A percentile compares a stretch with the other conserved stretches of the same genome.
These are phyloP conservation scores for Apotomis turbidana DNA, from an alignment of 2,888 invertebrate genomes.

Conservation along the genomic window DNA sequence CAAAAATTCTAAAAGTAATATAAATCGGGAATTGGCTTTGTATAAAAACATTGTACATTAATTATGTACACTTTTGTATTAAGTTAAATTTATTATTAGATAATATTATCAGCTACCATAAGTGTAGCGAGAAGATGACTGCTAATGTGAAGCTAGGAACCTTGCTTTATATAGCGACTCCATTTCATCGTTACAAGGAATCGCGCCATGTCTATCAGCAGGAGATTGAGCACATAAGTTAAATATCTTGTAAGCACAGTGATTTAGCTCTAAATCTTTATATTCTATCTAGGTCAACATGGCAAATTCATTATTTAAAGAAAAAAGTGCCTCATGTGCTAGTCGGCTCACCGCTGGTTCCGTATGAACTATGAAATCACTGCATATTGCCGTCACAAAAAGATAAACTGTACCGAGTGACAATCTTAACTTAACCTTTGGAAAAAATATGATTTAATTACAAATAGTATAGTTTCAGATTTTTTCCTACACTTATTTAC, in stretches of 20 bases:
- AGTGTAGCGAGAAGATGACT: slow-evolving; percentile 6
- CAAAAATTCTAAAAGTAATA: slow-evolving; percentile 43
- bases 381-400: too few relatives aligned
- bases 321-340: background rate
- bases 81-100: background rate
- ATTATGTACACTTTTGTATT: background rate
- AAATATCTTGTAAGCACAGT: slow-evolving; percentile 54
- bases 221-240: slow-evolving; percentile 56
- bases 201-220: slow-evolving; percentile 54
- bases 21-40: slow-evolving; percentile 4
- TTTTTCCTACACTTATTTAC: too few relatives aligned
- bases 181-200: slow-evolving; percentile 27
- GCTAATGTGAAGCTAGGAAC: background rate
- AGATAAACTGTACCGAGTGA: too few relatives aligned
- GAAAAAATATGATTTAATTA: too few relatives aligned
- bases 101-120: background rate
- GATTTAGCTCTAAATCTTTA: background rate
- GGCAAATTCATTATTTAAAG: background rate
- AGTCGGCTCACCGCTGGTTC: too few relatives aligned
- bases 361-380: too few relatives aligned
- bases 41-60: slow-evolving; percentile 14
- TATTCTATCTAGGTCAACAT: slow-evolving; percentile 8
- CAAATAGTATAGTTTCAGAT: too few relatives aligned
- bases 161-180: slow-evolving; percentile 26
- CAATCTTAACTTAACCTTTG: too few relatives aligned